Conservation (phyloP, 1,140 invertebrate species). For the Meloidogyne chitwoodi region DNA sequence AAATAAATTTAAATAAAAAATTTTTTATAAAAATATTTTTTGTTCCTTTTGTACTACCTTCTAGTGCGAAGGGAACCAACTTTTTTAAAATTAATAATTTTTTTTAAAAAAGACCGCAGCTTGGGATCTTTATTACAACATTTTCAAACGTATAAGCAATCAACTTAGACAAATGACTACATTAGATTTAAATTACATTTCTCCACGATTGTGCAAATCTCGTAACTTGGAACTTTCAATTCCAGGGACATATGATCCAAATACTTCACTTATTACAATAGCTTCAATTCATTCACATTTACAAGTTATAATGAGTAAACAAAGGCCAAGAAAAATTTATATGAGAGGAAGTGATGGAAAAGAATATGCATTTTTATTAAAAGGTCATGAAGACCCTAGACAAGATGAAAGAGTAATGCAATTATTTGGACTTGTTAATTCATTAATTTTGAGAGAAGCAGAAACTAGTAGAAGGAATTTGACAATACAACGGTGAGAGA, state of each 20-base stretch:
- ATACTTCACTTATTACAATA: conserved; percentile 75
- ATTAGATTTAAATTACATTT: conserved; percentile 86
- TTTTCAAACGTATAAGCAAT: conserved; percentile 86
- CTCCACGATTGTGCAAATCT: conserved; percentile 81
- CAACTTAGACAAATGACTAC: conserved; percentile 75
- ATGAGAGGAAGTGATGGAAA: conserved; percentile 92
- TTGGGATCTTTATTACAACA: conserved; percentile 93
- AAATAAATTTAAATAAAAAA: neutral
- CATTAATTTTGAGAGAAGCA: conserved; percentile 82
- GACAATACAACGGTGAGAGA: conserved; percentile 53
- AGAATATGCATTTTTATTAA: conserved; percentile 94
- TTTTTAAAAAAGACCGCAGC: conserved; percentile 66
- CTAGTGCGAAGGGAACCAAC: neutral
- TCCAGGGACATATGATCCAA: conserved; percentile 77
- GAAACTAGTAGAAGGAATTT: conserved; percentile 91
- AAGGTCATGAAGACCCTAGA: conserved; percentile 96
- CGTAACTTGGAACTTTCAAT: conserved; percentile 88
- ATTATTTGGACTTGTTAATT: conserved; percentile 95
- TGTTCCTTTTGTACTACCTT: neutral
- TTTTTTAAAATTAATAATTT: neutral
- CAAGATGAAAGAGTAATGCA: conserved; percentile 99
- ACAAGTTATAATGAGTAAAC: conserved; percentile 96
- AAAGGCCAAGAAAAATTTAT: conserved; percentile 86
- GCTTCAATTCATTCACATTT: conserved; percentile 74
- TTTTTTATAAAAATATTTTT: neutral